These are phyloP conservation scores for Palaemon carinicauda DNA, from an alignment of 1,140 invertebrate species.

Conservation along the genomic window DNA sequence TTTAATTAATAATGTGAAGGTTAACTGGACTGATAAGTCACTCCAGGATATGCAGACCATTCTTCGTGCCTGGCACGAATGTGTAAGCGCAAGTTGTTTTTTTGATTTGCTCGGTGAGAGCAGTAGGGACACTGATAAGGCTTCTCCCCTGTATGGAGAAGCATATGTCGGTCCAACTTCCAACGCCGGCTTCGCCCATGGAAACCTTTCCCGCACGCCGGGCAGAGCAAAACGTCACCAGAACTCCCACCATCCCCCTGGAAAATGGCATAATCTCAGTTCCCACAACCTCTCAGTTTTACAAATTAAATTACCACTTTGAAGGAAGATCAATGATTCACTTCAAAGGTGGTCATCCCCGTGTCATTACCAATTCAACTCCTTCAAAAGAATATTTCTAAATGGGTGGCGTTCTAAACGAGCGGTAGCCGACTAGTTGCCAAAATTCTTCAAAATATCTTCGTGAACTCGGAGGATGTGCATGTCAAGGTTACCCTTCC, in stretches of 20 bases:
- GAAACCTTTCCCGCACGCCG: slow-evolving; percentile 47
- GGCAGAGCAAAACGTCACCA: slow-evolving; percentile 54
- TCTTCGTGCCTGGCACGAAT: slow-evolving; percentile 94
- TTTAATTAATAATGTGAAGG: neutral
- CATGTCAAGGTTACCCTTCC: slow-evolving; percentile 49
- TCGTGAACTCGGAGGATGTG: slow-evolving; percentile 48
- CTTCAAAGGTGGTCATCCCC: neutral
- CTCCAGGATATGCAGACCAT: slow-evolving; percentile 88
- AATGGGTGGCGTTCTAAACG: too few relatives aligned
- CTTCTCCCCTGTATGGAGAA: slow-evolving; percentile 91
- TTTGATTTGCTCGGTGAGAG: slow-evolving; percentile 90
- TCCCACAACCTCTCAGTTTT: slow-evolving; percentile 14
- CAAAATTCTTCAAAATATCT: neutral
- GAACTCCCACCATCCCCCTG: slow-evolving; percentile 48
- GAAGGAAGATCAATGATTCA: neutral
- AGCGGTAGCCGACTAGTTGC: too few relatives aligned
- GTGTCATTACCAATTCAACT: too few relatives aligned
- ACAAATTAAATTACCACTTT: neutral
- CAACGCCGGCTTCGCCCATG: slow-evolving; percentile 48
- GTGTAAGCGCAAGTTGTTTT: slow-evolving; percentile 89
- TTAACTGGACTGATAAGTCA: slow-evolving; percentile 74
- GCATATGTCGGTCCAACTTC: slow-evolving; percentile 73
- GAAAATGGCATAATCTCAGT: slow-evolving; percentile 55
- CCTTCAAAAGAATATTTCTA: too few relatives aligned
- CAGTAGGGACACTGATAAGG: slow-evolving; percentile 92